Conservation (phyloP, 2,888 invertebrate species). For the Subacronicta megacephala region DNA sequence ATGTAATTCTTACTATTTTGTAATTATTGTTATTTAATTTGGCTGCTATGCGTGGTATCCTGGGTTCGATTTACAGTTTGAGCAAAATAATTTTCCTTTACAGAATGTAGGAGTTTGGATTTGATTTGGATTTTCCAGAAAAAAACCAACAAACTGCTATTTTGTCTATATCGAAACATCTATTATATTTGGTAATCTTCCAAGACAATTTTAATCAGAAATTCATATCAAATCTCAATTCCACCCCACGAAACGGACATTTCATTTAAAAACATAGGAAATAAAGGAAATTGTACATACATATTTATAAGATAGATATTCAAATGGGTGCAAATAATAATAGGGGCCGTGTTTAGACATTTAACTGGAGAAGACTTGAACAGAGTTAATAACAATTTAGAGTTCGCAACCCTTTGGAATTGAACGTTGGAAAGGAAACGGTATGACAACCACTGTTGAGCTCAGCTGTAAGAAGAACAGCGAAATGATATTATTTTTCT, state of each 20-base stretch:
- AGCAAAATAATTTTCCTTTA: too few relatives aligned
- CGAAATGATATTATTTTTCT: too few relatives aligned
- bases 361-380: conserved; percentile 49
- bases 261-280: conserved; percentile 43
- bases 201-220: conserved; percentile 11
- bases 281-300: conserved; percentile 53
- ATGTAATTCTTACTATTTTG: too few relatives aligned
- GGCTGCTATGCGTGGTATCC: too few relatives aligned
- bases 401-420: conserved; percentile 19
- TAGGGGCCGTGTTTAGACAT: conserved; percentile 53
- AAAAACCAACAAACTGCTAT: too few relatives aligned
- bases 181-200: background rate
- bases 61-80: too few relatives aligned
- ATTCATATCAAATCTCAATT: conserved; percentile 23
- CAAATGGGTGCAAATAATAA: conserved; percentile 68
- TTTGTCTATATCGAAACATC: too few relatives aligned
- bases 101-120: too few relatives aligned
- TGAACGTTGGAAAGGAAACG: conserved; percentile 3
- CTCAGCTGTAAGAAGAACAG: too few relatives aligned
- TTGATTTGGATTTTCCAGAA: too few relatives aligned
- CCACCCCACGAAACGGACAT: conserved; percentile 11
- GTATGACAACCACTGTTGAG: too few relatives aligned
- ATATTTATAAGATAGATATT: conserved; percentile 70
- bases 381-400: conserved; percentile 48
- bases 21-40: too few relatives aligned